Conservation (phyloP, 2,797 vertebrate species). For the Falco concolor region DNA sequence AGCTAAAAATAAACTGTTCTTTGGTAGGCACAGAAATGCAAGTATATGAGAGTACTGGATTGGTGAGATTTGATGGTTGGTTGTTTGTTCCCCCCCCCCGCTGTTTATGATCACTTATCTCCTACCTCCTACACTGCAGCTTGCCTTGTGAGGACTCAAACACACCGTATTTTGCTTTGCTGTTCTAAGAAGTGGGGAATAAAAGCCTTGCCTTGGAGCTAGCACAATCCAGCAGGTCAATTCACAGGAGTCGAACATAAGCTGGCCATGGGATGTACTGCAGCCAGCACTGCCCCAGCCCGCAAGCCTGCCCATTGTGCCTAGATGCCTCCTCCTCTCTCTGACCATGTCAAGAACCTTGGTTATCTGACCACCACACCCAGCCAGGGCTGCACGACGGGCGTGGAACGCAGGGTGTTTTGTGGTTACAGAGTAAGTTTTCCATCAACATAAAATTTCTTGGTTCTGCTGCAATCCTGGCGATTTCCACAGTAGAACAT, state of each 20-base stretch:
- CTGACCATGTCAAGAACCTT: rapidly evolving
- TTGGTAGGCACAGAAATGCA: not conserved
- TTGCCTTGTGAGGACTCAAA: not conserved
- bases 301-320: not conserved
- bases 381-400: not conserved
- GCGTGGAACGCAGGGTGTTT: not conserved
- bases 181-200: not conserved
- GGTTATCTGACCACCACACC: not conserved
- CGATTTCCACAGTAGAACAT: not conserved
- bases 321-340: not conserved
- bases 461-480: not conserved
- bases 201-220: not conserved
- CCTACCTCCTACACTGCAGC: not conserved
- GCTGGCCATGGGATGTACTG: rapidly evolving
- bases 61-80: not conserved
- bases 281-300: not conserved
- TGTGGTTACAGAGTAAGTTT: not conserved
- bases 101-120: not conserved
- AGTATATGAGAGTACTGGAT: not conserved
- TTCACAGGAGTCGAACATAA: not conserved
- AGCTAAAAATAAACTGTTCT: not conserved
- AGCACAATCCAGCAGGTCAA: not conserved
- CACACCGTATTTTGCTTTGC: not conserved
- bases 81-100: not conserved
- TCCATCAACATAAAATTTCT: not conserved